These are phyloP conservation scores for Sebastes minor DNA, from an alignment of 2,797 vertebrate species.

Conservation along the genomic window DNA sequence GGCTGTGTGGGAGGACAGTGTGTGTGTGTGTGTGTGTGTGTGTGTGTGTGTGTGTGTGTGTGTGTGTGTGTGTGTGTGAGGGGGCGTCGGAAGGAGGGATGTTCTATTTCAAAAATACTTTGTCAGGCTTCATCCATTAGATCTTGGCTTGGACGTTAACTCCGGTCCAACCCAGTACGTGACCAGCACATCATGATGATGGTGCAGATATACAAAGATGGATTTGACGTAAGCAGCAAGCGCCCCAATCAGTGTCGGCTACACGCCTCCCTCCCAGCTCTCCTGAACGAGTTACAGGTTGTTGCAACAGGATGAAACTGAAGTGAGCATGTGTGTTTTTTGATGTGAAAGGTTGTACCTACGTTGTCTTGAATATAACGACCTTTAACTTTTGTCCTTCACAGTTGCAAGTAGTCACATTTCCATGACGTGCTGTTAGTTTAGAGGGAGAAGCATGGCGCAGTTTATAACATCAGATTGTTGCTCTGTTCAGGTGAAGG, in stretches of 20 bases:
- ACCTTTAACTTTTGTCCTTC: constrained; percentile 5
- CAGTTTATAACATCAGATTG: not conserved
- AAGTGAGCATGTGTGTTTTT: not conserved
- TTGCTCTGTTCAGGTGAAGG: constrained; percentile 82
- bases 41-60: not conserved
- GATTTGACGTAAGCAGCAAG: constrained; percentile 24
- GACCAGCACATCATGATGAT: constrained; percentile 30
- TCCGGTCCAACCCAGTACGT: constrained; percentile 23
- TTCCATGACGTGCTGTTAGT: not conserved
- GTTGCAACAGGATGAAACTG: constrained; percentile 35
- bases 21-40: not conserved
- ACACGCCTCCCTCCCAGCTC: constrained; percentile 4
- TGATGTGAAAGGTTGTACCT: not conserved
- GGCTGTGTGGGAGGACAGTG: constrained; percentile 19
- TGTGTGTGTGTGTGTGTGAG: not conserved
- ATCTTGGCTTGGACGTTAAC: constrained; percentile 47
- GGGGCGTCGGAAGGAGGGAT: constrained; percentile 18
- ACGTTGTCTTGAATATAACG: not conserved
- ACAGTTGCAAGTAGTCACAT: not conserved
- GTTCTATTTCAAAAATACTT: constrained; percentile 59
- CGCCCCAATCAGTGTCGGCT: constrained; percentile 5
- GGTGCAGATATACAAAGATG: constrained; percentile 40
- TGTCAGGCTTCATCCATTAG: constrained; percentile 42
- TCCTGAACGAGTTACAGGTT: constrained; percentile 13
- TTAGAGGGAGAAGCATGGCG: not conserved